Base-by-base conservation (phyloP, 1,140 invertebrate genomes). In the Diachasmimorpha longicaudata region DNA sequence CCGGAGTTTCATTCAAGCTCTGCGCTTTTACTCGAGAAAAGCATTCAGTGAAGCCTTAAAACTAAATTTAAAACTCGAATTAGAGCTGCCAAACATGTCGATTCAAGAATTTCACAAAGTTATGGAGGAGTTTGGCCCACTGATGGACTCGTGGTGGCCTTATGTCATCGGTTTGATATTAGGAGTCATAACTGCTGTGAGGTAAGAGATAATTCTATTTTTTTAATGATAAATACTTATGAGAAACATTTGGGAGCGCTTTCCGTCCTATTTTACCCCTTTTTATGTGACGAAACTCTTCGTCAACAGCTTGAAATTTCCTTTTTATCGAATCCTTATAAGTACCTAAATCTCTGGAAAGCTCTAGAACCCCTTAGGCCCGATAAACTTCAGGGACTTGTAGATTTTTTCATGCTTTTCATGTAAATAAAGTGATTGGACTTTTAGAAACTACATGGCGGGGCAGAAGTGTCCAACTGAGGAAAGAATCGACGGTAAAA, bases 401-500 rank as follows among this genome's bases (percentile, higher is more conserved):
- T n/a, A n/a, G n/a, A n/a, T n/a, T n/a, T n/a, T n/a, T n/a, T n/a
- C n/a, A n/a, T n/a, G n/a, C n/a, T 31, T 11, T 36, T 13, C 11
- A 36, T 5, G 5, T 31, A 31, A 48, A 72, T 48, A 13, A 48
- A 55, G 19, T 31, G 16, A 23, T 1, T 71, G 19, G 42, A 31
- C 4, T 52, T 58, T 52, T 72, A 89, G 89, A 81, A 75, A 80
- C 71, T 89, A 88, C 70, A 84, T 88, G 79, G 88, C 82, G 16
- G 89, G 89, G 21, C 80, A 80, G 31, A 78, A 79, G 11, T 90
- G 87, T 76, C 85, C 85, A 16, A 87, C 79, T 42, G 68, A 82
- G 11, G 78, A 83, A 37, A 75, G 82, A 74, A 87, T 91, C 37
- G 85, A 90, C 77, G 90, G 90, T 46, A 90, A 91, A 85, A 85